Percentiles rank a stretch among this genome's conserved stretches.
These are phyloP conservation scores for Germaria angustata DNA, from an alignment of 2,888 invertebrate species.

Conservation along the genomic window DNA sequence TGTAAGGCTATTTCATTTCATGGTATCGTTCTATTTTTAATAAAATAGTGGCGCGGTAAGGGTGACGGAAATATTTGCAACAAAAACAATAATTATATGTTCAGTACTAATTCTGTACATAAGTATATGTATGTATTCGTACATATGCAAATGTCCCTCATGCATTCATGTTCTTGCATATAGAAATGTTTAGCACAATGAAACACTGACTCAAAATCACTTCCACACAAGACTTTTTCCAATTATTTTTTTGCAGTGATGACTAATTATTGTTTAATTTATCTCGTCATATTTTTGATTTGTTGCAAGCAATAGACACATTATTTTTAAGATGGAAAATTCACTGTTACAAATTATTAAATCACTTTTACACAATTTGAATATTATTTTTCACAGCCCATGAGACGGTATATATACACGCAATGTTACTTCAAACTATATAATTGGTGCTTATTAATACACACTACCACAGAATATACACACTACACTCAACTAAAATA, in stretches of 20 bases:
- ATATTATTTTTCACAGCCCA: constrained; percentile 42
- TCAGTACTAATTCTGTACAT: constrained; percentile 23
- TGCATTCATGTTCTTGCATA: background rate
- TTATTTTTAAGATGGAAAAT: background rate
- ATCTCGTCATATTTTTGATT: background rate
- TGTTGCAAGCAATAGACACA: background rate
- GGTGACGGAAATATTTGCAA: constrained; percentile 32
- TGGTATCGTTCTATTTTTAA: constrained; percentile 20
- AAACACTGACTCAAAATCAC: constrained; percentile 6
- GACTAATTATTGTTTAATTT: background rate
- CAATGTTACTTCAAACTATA: constrained; percentile 43
- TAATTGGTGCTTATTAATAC: constrained; percentile 37
- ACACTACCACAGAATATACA: too few species aligned
- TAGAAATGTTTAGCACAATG: background rate
- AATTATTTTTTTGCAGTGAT: background rate
- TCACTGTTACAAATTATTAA: background rate
- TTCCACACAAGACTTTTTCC: background rate
- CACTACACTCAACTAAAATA: background rate
- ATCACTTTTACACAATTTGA: constrained; percentile 26
- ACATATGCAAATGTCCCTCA: background rate
- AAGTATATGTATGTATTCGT: background rate
- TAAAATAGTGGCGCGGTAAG: constrained; percentile 10
- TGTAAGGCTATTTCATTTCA: constrained; percentile 37
- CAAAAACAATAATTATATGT: constrained; percentile 21
- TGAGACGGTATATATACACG: constrained; percentile 38